Base-by-base conservation (phyloP, 1,140 invertebrate genomes). In the Camponotus pennsylvanicus region DNA sequence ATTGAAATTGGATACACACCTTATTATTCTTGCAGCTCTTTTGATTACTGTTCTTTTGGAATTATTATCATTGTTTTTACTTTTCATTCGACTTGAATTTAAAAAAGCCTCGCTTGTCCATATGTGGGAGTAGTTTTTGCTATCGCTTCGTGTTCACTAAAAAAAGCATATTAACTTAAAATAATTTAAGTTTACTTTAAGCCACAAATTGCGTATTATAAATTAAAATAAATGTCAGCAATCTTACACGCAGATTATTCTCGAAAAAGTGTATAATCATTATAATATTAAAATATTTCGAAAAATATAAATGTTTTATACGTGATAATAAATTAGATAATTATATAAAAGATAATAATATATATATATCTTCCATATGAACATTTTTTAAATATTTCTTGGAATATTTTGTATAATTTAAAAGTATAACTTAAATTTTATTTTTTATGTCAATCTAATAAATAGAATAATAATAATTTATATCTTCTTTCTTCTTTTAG, bases 101-200 rank as follows among this genome's bases (percentile, higher is more conserved):
- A 71, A 61, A 71, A 80, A 18, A 80, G 77, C 13, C 21, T 82
- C 2, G 55, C 5, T 11, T 21, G 67, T 6, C 34, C 3, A 42
- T 52, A 73, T 15, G 37, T n/a, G 7, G 67, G 37, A 4, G 67
- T 59, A 5, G 79, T 82, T 55, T 49, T 73, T 6, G 15, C 67
- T 82, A 73, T 82, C n/a, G 79, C 67, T 34, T 82, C 79, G 13
- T 73, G 52, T 73, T 82, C 79, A 27, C 79, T 82, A 18, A 70
- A 59, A 73, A 27, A n/a, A 21, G 3, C 2, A 15, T 1, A 15
- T 55, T 32, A 45, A 77, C 1, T 37, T 18, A 37, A 67, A 27
- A 13, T 40, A 27, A 63, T 32, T 76, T 21, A 40, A 6, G 18
- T 27, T 4, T 55, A 27, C 11, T 13, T 15, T 27, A n/a, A 67